Percentiles rank a stretch among this genome's conserved stretches.
Conservation (phyloP, 2,113 vertebrate species). For the Sceloporus tristichus region DNA sequence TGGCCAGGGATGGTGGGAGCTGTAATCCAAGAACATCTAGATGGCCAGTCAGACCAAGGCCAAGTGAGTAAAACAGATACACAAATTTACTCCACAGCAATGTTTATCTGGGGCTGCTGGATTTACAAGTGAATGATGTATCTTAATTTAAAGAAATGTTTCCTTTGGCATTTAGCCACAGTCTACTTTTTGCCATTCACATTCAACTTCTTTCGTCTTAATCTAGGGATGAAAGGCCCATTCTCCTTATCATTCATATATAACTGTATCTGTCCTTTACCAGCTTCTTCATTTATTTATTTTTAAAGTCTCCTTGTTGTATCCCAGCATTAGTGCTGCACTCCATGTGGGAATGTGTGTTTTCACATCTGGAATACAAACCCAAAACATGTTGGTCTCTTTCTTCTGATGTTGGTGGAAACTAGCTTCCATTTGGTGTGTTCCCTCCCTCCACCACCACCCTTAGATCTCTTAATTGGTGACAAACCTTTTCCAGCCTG, state of each 20-base stretch:
- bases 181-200: background rate
- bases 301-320: background rate
- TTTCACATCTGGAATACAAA: constrained; percentile 45
- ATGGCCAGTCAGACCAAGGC: too few species aligned
- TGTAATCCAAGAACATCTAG: too few species aligned
- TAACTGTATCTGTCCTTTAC: background rate
- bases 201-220: background rate
- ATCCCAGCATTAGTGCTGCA: background rate
- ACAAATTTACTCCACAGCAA: background rate
- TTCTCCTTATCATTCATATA: background rate
- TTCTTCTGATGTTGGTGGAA: constrained; percentile 41
- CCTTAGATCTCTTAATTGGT: constrained; percentile 42
- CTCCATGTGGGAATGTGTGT: constrained; percentile 32
- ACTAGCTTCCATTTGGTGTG: constrained; percentile 29
- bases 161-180: background rate
- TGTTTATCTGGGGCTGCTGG: too few species aligned
- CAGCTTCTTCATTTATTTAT: background rate
- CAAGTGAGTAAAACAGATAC: background rate
- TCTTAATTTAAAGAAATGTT: too few species aligned
- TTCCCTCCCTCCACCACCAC: background rate
- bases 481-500: constrained; percentile 38
- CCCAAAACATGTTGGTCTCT: constrained; percentile 22
- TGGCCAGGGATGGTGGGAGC: too few species aligned
- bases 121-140: background rate
- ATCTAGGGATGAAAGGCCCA: background rate